phyloP scores from a whole-genome alignment of 2,888 invertebrate genomes.

The Parapristionchus giblindavisi region DNA sequence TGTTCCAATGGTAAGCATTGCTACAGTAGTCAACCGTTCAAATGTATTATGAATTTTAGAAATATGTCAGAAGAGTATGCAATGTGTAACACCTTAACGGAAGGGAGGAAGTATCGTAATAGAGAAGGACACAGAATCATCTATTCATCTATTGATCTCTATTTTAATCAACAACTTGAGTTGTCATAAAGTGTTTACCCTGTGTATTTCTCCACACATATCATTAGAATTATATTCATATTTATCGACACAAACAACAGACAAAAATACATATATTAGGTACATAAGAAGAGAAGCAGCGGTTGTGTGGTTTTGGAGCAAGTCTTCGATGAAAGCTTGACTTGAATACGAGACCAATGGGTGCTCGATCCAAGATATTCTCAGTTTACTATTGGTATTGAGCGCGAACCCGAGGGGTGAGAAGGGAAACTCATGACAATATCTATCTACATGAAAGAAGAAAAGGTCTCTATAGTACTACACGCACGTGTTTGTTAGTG shows the following conservation, averaged over 20 bases:
- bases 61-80: slow-evolving; percentile 26
- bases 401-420: too few species aligned
- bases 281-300: too few species aligned
- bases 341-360: too few species aligned
- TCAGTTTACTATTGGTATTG: too few species aligned
- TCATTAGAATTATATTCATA: too few species aligned
- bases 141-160: background rate
- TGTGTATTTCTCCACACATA: background rate
- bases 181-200: background rate
- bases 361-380: too few species aligned
- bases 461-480: background rate
- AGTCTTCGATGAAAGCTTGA: too few species aligned
- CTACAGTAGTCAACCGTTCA: background rate
- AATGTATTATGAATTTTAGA: background rate
- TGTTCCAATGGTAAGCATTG: slow-evolving; percentile 44
- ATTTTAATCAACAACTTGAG: background rate
- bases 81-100: too few species aligned
- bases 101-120: background rate
- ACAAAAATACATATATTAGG: too few species aligned
- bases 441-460: background rate
- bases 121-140: background rate
- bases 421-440: background rate
- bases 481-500: background rate
- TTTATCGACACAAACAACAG: too few species aligned
- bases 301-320: too few species aligned